phyloP scores from a whole-genome alignment of 2,797 vertebrate genomes.

The Gallinago stenura region DNA sequence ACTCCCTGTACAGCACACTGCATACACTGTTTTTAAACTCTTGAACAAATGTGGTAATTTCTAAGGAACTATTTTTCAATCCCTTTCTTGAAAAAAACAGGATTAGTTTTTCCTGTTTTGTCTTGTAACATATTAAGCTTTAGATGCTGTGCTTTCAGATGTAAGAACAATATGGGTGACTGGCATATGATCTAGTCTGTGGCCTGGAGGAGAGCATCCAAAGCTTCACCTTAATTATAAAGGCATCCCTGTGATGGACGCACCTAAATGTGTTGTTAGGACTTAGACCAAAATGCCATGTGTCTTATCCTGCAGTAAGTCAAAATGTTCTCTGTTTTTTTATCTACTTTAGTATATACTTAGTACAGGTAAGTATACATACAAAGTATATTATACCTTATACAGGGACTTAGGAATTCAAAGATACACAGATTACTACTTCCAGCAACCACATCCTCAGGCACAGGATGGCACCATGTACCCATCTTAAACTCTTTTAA shows the following conservation, averaged over 20 bases:
- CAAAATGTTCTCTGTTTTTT: neutral
- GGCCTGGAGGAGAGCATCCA: neutral
- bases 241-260: neutral
- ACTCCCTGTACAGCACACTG: neutral
- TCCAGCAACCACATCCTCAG: neutral
- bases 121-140: neutral
- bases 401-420: neutral
- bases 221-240: neutral
- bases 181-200: neutral
- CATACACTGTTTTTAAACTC: neutral
- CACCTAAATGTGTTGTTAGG: neutral
- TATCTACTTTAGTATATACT: neutral
- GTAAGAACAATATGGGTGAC: neutral
- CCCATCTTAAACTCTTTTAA: neutral
- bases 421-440: neutral
- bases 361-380: neutral
- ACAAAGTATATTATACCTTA: neutral
- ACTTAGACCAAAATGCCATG: neutral
- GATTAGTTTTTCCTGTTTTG: constrained; percentile 22
- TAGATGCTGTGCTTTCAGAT: neutral
- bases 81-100: neutral
- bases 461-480: neutral
- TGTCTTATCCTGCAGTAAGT: neutral
- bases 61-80: neutral
- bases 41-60: neutral